Evolutionary conservation across 2,888 invertebrate genomes (phyloP).

Genomic region (Tineola bisselliella): DNA sequence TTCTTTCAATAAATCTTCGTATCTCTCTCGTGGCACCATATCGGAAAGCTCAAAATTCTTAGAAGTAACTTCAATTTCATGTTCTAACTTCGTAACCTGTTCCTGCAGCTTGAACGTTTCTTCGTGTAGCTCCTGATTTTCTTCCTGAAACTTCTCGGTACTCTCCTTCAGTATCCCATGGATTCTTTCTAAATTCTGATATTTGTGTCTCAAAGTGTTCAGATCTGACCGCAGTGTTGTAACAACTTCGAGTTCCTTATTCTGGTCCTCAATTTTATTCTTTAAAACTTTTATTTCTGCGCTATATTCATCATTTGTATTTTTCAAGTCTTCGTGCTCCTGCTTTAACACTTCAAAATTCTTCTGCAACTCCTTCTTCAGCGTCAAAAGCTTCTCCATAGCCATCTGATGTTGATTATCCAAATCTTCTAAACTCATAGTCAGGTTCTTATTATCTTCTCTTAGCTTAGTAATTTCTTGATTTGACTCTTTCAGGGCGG

Average conservation of each 20-base stretch:
- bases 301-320: constrained; percentile 51
- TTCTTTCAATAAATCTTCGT: constrained; percentile 45
- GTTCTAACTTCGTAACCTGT: constrained; percentile 53
- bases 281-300: constrained; percentile 50
- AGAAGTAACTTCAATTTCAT: constrained; percentile 45
- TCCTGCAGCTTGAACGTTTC: constrained; percentile 60
- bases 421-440: constrained; percentile 73
- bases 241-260: constrained; percentile 41
- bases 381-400: constrained; percentile 65
- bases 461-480: constrained; percentile 60
- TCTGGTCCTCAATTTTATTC: constrained; percentile 50
- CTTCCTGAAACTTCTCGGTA: constrained; percentile 62
- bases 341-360: constrained; percentile 59
- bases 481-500: constrained; percentile 42
- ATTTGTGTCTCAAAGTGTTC: constrained; percentile 53
- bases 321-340: constrained; percentile 55
- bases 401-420: constrained; percentile 79
- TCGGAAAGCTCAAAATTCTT: constrained; percentile 37
- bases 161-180: constrained; percentile 52
- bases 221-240: constrained; percentile 36
- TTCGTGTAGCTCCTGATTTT: constrained; percentile 62
- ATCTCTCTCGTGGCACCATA: constrained; percentile 42
- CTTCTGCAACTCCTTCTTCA: constrained; percentile 64
- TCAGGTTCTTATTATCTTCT: constrained; percentile 68
- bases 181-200: constrained; percentile 56